Evolutionary conservation across 2,113 vertebrate species (phyloP).

Genomic region (Sylvietta virens): DNA sequence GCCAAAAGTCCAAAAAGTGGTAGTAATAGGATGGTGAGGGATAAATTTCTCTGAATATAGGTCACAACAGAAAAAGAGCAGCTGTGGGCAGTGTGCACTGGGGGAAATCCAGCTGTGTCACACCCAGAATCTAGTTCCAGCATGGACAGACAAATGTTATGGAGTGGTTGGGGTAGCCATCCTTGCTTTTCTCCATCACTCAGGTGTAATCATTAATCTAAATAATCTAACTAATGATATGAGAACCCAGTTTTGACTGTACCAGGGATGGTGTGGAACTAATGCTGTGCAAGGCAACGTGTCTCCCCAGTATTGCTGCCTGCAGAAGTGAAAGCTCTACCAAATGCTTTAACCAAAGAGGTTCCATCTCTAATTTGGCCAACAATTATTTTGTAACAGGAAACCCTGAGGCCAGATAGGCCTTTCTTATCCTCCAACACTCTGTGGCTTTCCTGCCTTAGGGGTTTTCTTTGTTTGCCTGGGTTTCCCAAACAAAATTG

Average conservation of each 20-base stretch:
- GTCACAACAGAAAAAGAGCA: neutral
- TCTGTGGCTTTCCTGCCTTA: neutral
- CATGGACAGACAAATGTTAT: rapidly evolving
- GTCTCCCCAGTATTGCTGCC: neutral
- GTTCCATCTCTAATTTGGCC: neutral
- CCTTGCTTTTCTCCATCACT: neutral
- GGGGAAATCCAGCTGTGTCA: neutral
- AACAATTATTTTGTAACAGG: neutral
- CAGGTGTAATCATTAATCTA: neutral
- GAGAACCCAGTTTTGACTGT: neutral
- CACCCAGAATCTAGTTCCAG: neutral
- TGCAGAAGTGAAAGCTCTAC: neutral
- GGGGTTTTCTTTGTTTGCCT: neutral
- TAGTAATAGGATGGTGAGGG: neutral
- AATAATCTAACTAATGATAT: neutral
- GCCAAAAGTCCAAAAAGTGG: neutral
- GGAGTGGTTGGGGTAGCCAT: neutral
- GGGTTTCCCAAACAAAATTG: neutral
- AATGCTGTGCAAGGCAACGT: rapidly evolving
- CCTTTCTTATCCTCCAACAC: neutral
- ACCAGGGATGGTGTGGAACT: neutral
- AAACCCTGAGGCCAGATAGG: neutral
- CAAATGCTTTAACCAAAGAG: neutral
- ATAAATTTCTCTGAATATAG: neutral
- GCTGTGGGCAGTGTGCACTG: too few species aligned